Evolutionary conservation across 2,888 invertebrate species (phyloP), one percentile per base, ranked within the genome.

Genomic region (Endomychus coccineus): DNA sequence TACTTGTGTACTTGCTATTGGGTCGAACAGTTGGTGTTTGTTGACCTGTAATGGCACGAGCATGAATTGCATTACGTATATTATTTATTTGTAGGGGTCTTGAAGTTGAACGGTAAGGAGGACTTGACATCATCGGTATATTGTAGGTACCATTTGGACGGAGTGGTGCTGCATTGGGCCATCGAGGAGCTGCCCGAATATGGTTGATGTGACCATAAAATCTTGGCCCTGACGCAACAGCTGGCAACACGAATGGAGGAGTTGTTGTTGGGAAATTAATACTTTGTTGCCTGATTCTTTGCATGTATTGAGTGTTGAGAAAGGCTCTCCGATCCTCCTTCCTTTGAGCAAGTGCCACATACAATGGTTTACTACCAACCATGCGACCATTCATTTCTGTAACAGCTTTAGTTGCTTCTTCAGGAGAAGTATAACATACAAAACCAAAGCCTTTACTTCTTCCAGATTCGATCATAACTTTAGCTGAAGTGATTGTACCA

Each of bases 181-280:
- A 91, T 37, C 90, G 78, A 15, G 90, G 88, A 12, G 86, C 78
- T n/a, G 89, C 82, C 57, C 94, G 77, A 55, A 94, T 86, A 58
- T 85, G 89, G 7, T 89, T 90, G 30, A 83, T 77, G 28, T 90
- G 88, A 14, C 87, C 86, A 67, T 83, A 94, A 71, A 88, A 91
- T 42, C 91, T 75, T 58, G 88, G 90, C 4, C 85, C 79, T 46
- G 89, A 89, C 3, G 83, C 80, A 56, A 39, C 87, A 82, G 92
- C 78, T 7, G 92, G 88, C 19, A 94, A 91, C 43, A 95, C 82
- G 57, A 90, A 90, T 13, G 59, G 62, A 3, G 60, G 59, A n/a
- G 71, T 87, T 87, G 34, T 81, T 78, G 49, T 83, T 77, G 40
- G 82, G 83, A 88, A 34, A 87, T 59, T 89, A 80, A 66, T 85